Percentiles rank a stretch among this genome's conserved stretches.
phyloP scores from a whole-genome alignment of 1,140 invertebrate genomes.

The Hypsibius dujardini region DNA sequence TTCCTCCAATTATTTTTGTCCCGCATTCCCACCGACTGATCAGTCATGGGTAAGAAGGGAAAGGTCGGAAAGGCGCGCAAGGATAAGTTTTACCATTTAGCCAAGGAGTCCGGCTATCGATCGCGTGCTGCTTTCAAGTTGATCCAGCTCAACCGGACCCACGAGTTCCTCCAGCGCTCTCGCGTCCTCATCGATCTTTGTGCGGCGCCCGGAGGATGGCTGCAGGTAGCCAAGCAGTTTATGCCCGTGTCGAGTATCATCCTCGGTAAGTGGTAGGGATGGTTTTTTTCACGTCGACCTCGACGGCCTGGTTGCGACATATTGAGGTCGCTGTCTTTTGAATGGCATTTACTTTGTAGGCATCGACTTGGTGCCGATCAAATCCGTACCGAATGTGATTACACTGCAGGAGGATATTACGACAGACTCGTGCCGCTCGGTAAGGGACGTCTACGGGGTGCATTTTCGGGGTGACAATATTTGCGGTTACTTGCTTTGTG shows the following conservation, averaged over 20 bases:
- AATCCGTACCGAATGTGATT: constrained; percentile 72
- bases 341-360: constrained; percentile 36
- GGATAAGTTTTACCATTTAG: constrained; percentile 95
- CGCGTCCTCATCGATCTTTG: constrained; percentile 92
- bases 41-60: constrained; percentile 73
- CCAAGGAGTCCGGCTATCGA: constrained; percentile 87
- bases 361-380: constrained; percentile 90
- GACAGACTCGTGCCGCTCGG: constrained; percentile 55
- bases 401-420: constrained; percentile 85
- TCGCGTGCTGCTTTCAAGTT: constrained; percentile 96
- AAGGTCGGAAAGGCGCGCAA: constrained; percentile 94
- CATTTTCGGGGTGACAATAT: too few relatives aligned
- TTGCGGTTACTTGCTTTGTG: too few relatives aligned
- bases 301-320: neutral
- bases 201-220: constrained; percentile 98
- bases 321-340: neutral
- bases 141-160: constrained; percentile 90
- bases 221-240: constrained; percentile 95
- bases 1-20: too few relatives aligned
- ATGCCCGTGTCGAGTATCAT: constrained; percentile 93
- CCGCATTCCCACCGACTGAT: too few relatives aligned
- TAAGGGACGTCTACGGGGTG: neutral
- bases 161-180: constrained; percentile 86
- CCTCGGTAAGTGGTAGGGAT: constrained; percentile 40
- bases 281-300: neutral